Percentiles rank a stretch among this genome's conserved stretches.
Conservation (phyloP, 2,797 vertebrate species). For the Emys orbicularis region DNA sequence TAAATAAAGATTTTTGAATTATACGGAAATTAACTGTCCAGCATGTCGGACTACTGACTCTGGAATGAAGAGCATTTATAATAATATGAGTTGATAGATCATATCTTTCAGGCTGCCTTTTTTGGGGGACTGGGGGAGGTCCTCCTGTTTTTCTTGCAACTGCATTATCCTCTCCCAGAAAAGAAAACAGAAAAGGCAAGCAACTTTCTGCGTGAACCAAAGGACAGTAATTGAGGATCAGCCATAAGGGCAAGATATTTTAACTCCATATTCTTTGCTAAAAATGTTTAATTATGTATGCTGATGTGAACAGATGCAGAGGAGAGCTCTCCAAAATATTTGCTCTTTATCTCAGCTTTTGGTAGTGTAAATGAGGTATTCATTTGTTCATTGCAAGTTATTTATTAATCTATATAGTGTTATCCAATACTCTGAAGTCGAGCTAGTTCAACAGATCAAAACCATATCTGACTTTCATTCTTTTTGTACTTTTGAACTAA, state of each 20-base stretch:
- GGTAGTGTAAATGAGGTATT: neutral
- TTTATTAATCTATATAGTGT: neutral
- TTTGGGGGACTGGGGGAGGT: neutral
- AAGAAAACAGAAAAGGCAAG: neutral
- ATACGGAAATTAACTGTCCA: neutral
- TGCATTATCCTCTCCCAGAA: slow-evolving; percentile 32
- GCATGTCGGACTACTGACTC: neutral
- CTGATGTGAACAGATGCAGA: neutral
- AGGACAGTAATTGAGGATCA: neutral
- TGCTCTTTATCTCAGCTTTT: neutral
- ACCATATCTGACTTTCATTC: neutral
- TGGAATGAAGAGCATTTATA: neutral
- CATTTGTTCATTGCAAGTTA: neutral
- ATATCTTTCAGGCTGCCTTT: neutral
- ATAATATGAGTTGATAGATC: neutral
- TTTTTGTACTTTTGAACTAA: neutral
- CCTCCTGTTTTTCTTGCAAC: slow-evolving; percentile 30
- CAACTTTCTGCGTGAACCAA: neutral
- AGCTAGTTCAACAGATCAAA: neutral
- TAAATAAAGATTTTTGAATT: neutral
- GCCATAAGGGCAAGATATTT: neutral
- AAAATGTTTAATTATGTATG: neutral
- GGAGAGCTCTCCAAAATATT: neutral
- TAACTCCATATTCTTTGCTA: neutral
- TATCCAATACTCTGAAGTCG: neutral